A percentile compares a stretch with the other conserved stretches of the same genome.
phyloP scores from a whole-genome alignment of 2,888 invertebrate genomes.

The Monochamus alternatus region DNA sequence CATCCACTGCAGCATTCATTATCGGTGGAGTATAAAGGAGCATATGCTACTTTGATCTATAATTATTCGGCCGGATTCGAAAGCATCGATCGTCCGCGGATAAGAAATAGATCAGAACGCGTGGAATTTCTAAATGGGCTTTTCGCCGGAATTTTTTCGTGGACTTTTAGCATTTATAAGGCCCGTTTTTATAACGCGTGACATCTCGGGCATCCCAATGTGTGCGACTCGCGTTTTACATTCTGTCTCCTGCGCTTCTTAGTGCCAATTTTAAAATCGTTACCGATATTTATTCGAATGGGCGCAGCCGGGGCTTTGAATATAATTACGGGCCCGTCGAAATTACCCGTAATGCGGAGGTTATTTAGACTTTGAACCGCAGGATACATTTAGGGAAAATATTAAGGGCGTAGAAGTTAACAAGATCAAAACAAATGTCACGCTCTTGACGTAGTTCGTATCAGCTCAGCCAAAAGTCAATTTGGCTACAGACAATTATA shows the following conservation, averaged over 20 bases:
- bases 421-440: too few relatives aligned
- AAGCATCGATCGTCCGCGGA: slow-evolving; percentile 27
- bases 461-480: too few relatives aligned
- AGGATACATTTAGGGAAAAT: too few relatives aligned
- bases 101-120: slow-evolving; percentile 15
- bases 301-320: neutral
- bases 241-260: slow-evolving; percentile 28
- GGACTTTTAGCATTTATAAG: slow-evolving; percentile 25
- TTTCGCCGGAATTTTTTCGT: slow-evolving; percentile 28
- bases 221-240: slow-evolving; percentile 26
- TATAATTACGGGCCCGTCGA: neutral
- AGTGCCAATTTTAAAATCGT: slow-evolving; percentile 33
- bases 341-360: too few relatives aligned
- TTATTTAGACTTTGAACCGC: too few relatives aligned
- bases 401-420: too few relatives aligned
- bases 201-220: slow-evolving; percentile 34
- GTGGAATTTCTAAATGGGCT: slow-evolving; percentile 25
- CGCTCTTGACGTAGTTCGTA: too few relatives aligned
- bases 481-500: too few relatives aligned
- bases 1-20: slow-evolving; percentile 25
- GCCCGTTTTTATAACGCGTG: slow-evolving; percentile 18
- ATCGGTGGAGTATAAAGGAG: slow-evolving; percentile 36
- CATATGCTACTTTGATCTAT: slow-evolving; percentile 52
- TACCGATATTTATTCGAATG: slow-evolving; percentile 23
- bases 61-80: slow-evolving; percentile 40